Conservation (phyloP, 2,888 invertebrate species). For the Apoda limacodes region DNA sequence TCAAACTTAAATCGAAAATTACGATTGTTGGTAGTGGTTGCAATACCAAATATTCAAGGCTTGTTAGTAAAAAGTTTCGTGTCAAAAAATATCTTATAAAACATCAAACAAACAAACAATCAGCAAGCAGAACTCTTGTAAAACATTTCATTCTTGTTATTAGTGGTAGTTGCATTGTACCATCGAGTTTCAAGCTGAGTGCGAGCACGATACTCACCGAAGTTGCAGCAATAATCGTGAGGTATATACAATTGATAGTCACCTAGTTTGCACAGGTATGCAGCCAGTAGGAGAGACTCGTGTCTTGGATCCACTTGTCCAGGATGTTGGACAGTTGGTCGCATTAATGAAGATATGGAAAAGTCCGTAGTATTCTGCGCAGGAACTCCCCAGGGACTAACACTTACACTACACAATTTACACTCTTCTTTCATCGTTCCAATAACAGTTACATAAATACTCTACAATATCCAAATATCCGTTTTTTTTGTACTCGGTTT, state of each 20-base stretch:
- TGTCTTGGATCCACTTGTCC: slow-evolving; percentile 50
- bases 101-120: slow-evolving; percentile 9
- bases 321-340: slow-evolving; percentile 48
- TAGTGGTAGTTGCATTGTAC: no score
- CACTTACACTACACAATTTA: slow-evolving; percentile 59
- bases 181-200: neutral
- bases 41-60: no score
- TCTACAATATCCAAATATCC: slow-evolving; percentile 37
- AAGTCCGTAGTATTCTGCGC: slow-evolving; percentile 50
- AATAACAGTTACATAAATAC: slow-evolving; percentile 39
- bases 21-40: no score
- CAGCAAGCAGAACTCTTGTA: no score
- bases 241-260: slow-evolving; percentile 64
- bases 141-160: no score
- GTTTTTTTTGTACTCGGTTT: slow-evolving; percentile 70
- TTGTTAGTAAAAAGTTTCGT: no score
- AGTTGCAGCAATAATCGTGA: slow-evolving; percentile 50
- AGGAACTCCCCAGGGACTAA: slow-evolving; percentile 47
- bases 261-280: slow-evolving; percentile 69
- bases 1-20: slow-evolving; percentile 8
- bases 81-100: slow-evolving; percentile 5
- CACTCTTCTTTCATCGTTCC: slow-evolving; percentile 64
- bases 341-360: slow-evolving; percentile 62
- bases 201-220: slow-evolving; percentile 59
- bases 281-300: slow-evolving; percentile 58